Evolutionary conservation across 2,888 invertebrate genomes (phyloP).

Genomic region (Acanthoscelides obtectus): DNA sequence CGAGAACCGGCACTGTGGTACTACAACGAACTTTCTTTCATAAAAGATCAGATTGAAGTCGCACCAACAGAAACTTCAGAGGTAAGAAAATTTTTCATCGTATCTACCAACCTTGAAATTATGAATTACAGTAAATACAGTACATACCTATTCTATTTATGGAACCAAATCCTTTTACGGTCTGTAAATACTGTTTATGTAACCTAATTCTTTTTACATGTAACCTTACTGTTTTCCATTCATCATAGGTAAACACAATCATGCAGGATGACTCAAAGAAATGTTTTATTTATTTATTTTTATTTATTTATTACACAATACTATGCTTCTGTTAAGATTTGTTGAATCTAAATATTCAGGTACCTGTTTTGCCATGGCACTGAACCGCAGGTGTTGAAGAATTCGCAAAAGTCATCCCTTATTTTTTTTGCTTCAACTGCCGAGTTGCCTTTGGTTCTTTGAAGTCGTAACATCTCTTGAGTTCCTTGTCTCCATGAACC

Average conservation of each 20-base stretch:
- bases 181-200: no score
- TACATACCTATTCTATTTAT: no score
- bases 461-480: constrained; percentile 7
- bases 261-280: no score
- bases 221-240: neutral
- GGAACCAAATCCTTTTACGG: no score
- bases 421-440: constrained; percentile 9
- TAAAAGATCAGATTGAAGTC: constrained; percentile 7
- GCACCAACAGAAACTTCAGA: constrained; percentile 7
- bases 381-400: constrained; percentile 12
- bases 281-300: constrained; percentile 4
- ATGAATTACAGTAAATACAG: no score
- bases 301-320: no score
- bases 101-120: no score
- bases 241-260: no score
- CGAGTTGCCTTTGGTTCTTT: constrained; percentile 8
- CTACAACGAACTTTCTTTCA: constrained; percentile 6
- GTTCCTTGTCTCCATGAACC: constrained; percentile 16
- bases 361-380: constrained; percentile 9
- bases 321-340: neutral
- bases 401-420: constrained; percentile 12
- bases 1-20: no score
- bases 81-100: no score
- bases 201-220: no score
- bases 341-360: constrained; percentile 3